Conservation (phyloP, 2,888 invertebrate genomes). For the Polydrusus cervinus region DNA sequence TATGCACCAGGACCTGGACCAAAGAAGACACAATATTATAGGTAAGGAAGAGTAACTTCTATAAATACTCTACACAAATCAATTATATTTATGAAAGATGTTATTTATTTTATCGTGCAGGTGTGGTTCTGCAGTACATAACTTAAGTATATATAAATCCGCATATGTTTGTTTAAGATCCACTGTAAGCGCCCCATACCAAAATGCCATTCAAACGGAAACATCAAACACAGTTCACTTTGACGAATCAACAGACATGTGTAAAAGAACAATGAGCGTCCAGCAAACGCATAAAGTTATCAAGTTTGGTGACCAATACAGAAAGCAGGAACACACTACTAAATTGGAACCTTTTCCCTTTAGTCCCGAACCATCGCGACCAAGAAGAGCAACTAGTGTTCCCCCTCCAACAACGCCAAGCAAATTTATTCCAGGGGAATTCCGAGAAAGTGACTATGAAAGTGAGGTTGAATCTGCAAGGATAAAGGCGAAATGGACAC, state of each 20-base stretch:
- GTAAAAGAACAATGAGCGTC: slow-evolving; percentile 78
- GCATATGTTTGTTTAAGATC: slow-evolving; percentile 66
- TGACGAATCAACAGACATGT: slow-evolving; percentile 80
- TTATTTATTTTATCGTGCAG: too few relatives aligned
- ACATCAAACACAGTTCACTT: slow-evolving; percentile 81
- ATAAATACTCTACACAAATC: too few relatives aligned
- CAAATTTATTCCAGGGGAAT: slow-evolving; percentile 79
- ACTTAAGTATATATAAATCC: too few relatives aligned
- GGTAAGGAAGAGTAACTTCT: slow-evolving; percentile 26
- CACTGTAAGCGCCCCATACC: slow-evolving; percentile 74
- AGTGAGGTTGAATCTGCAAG: slow-evolving; percentile 78
- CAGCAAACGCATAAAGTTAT: slow-evolving; percentile 82
- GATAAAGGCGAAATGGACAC: slow-evolving; percentile 79
- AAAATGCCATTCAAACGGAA: slow-evolving; percentile 79
- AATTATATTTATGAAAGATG: too few relatives aligned
- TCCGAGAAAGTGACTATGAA: slow-evolving; percentile 81
- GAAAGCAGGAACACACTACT: slow-evolving; percentile 59
- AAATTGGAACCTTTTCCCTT: slow-evolving; percentile 72
- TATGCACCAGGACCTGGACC: slow-evolving; percentile 74
- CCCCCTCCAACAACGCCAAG: slow-evolving; percentile 76
- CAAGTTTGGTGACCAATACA: slow-evolving; percentile 76
- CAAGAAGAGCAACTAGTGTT: slow-evolving; percentile 66
- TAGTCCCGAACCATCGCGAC: slow-evolving; percentile 69
- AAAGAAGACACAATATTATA: slow-evolving; percentile 72
- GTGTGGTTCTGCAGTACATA: too few relatives aligned